Evolutionary conservation across 2,888 invertebrate species (phyloP).

Genomic region (Isotomurus palustris): DNA sequence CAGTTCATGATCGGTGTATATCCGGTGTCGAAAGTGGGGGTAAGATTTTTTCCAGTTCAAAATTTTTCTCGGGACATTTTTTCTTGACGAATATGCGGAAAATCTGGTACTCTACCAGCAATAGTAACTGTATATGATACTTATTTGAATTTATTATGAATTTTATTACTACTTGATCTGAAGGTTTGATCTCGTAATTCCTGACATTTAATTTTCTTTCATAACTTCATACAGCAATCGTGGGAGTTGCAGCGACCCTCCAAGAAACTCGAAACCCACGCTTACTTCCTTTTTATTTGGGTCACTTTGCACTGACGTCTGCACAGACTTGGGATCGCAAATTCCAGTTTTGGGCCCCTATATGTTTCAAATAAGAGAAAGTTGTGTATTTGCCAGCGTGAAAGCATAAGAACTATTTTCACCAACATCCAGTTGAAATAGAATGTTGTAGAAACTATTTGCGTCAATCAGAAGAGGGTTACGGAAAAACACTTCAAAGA

Average conservation of each 20-base stretch:
- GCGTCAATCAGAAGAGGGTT: conserved; percentile 15
- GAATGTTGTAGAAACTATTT: conserved; percentile 20
- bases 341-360: conserved; percentile 17
- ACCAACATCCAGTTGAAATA: conserved; percentile 26
- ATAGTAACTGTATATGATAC: no score
- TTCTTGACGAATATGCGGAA: no score
- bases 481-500: conserved; percentile 19
- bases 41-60: no score
- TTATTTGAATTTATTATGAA: no score
- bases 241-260: conserved; percentile 31
- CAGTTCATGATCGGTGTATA: no score
- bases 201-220: no score
- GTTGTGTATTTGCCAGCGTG: neutral
- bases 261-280: conserved; percentile 17
- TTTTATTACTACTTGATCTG: no score
- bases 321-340: conserved; percentile 8
- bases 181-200: no score
- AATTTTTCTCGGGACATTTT: no score
- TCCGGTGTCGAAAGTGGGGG: no score
- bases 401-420: neutral
- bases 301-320: neutral
- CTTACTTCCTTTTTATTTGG: neutral
- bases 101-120: no score
- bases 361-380: neutral
- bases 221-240: neutral